These are phyloP conservation scores for Cyanocitta stelleri DNA, from an alignment of 2,113 vertebrate genomes.

Conservation along the genomic window DNA sequence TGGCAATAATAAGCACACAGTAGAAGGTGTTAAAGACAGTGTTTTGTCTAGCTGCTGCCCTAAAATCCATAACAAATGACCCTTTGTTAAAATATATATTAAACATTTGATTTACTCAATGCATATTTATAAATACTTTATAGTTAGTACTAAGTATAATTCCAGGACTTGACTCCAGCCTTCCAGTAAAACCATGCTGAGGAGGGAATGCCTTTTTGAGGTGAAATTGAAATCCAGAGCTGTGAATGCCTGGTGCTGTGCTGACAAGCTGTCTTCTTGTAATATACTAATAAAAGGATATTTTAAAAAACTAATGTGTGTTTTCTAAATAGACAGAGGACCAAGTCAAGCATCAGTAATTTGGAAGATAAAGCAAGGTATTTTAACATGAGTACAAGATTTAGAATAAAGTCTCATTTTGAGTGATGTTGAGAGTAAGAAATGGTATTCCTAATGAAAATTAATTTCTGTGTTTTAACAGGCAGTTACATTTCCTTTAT, in stretches of 20 bases:
- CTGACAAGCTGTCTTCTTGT: neutral
- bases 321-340: neutral
- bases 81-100: conserved; percentile 1
- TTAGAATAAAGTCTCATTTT: neutral
- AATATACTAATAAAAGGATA: neutral
- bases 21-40: conserved; percentile 17
- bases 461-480: neutral
- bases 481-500: neutral
- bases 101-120: neutral
- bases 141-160: neutral
- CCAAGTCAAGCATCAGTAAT: neutral
- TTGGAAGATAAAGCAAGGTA: neutral
- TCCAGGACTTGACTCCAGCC: neutral
- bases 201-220: neutral
- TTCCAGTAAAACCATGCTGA: neutral
- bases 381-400: neutral
- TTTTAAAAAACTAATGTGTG: neutral
- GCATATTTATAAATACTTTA: conserved; percentile 7
- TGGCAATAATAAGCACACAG: neutral
- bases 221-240: neutral
- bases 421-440: neutral
- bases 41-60: neutral
- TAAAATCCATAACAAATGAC: neutral
- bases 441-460: neutral
- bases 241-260: neutral